Evolutionary conservation across 2,113 vertebrate species (phyloP).

Genomic region (Lutjanus erythropterus): DNA sequence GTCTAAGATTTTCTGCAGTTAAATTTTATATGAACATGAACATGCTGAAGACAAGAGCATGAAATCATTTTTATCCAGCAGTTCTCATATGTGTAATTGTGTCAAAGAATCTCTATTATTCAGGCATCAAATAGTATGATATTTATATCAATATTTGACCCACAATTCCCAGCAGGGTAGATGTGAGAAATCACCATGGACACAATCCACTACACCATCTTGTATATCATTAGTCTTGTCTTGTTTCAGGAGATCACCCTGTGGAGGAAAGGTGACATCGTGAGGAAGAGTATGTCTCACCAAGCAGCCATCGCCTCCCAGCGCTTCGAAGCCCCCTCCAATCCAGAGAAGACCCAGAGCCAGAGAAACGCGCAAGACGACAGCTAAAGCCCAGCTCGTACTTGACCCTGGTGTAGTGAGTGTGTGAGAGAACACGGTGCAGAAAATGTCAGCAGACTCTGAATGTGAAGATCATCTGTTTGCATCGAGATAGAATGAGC

Average conservation of each 20-base stretch:
- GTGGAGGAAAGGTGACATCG: constrained; percentile 96
- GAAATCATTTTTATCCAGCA: neutral
- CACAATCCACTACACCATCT: too few relatives aligned
- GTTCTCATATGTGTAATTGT: neutral
- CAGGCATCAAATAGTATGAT: neutral
- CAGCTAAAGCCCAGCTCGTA: constrained; percentile 55
- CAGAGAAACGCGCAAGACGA: constrained; percentile 61
- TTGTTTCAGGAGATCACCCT: constrained; percentile 92
- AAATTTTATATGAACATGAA: neutral
- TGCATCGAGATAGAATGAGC: constrained; percentile 31
- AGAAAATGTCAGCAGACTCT: constrained; percentile 27
- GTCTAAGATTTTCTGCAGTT: neutral
- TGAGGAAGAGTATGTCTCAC: constrained; percentile 96
- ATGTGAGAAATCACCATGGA: neutral
- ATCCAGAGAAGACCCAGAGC: constrained; percentile 76
- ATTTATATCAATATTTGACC: neutral
- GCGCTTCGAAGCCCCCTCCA: constrained; percentile 90
- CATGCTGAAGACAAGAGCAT: neutral
- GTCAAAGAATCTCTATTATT: neutral
- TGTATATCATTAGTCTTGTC: neutral
- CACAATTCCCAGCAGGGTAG: neutral
- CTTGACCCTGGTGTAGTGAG: constrained; percentile 3
- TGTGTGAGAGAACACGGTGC: constrained; percentile 17
- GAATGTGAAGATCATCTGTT: constrained; percentile 49
- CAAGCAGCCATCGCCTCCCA: constrained; percentile 93